phyloP scores from a whole-genome alignment of 92 coral and sea anemone species.

The Blastomussa wellsi region DNA sequence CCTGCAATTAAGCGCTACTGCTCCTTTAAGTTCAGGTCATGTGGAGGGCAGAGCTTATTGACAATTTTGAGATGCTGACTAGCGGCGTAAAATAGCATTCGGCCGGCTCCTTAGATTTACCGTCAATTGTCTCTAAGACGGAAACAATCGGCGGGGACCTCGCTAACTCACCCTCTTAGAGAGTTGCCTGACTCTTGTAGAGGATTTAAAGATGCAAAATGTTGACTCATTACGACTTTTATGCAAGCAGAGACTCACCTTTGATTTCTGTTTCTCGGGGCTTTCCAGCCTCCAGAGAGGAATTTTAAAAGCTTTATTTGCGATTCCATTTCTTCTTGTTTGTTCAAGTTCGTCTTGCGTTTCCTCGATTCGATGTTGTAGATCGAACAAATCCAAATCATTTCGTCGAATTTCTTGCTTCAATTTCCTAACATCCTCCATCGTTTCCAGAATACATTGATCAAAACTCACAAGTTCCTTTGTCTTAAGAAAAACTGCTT shows the following conservation, averaged over 20 bases:
- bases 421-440: constrained; percentile 61
- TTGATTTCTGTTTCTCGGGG: constrained; percentile 50
- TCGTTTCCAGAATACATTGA: constrained; percentile 71
- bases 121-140: no score
- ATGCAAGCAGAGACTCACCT: constrained; percentile 12
- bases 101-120: no score
- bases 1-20: no score
- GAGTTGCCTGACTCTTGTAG: no score
- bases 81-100: background rate
- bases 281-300: constrained; percentile 63
- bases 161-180: no score
- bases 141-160: no score
- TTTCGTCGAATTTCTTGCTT: constrained; percentile 62
- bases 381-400: constrained; percentile 70
- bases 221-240: background rate
- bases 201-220: no score
- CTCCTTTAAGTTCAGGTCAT: background rate
- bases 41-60: background rate
- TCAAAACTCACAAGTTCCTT: constrained; percentile 71
- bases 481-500: constrained; percentile 61
- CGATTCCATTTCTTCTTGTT: constrained; percentile 51
- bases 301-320: constrained; percentile 29
- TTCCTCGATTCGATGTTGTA: constrained; percentile 66
- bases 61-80: background rate
- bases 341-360: constrained; percentile 64